Percentiles rank a stretch among this genome's conserved stretches.
Evolutionary conservation across 1,140 invertebrate species (phyloP).

Genomic region (Cherax quadricarinatus): DNA sequence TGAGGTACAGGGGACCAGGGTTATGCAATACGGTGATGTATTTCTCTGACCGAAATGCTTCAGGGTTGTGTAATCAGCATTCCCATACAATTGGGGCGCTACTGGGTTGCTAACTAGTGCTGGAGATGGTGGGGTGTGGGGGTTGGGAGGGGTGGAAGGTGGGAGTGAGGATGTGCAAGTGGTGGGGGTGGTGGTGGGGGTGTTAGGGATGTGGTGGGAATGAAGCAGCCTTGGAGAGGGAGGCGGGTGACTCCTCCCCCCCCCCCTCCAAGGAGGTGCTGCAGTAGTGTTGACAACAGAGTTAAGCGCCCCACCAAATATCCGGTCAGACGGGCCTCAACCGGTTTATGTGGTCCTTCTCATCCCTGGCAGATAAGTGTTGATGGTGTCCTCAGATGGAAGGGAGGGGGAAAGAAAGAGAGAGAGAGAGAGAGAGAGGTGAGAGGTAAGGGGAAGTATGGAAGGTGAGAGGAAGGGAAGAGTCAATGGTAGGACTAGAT

Average conservation of each 20-base stretch:
- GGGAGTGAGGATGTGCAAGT: neutral
- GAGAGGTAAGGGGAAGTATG: neutral
- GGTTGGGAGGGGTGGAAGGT: neutral
- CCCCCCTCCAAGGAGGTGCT: neutral
- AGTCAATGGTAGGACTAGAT: neutral
- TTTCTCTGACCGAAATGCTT: no score
- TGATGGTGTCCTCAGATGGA: neutral
- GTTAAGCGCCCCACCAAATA: constrained; percentile 40
- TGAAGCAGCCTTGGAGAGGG: neutral
- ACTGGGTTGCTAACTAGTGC: no score
- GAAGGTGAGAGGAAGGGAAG: neutral
- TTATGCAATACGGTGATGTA: no score
- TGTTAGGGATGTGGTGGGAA: neutral
- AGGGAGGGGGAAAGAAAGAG: neutral
- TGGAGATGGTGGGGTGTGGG: neutral
- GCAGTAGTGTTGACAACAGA: constrained; percentile 33
- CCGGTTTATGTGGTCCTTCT: constrained; percentile 36
- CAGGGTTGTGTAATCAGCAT: no score
- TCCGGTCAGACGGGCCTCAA: constrained; percentile 7
- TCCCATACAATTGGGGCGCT: no score
- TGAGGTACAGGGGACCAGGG: no score
- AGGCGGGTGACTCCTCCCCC: neutral
- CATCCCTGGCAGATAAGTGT: constrained; percentile 20
- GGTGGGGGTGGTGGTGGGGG: neutral
- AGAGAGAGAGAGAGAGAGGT: no score